phyloP scores from a whole-genome alignment of 1,140 invertebrate genomes.

The Forficula auricularia region DNA sequence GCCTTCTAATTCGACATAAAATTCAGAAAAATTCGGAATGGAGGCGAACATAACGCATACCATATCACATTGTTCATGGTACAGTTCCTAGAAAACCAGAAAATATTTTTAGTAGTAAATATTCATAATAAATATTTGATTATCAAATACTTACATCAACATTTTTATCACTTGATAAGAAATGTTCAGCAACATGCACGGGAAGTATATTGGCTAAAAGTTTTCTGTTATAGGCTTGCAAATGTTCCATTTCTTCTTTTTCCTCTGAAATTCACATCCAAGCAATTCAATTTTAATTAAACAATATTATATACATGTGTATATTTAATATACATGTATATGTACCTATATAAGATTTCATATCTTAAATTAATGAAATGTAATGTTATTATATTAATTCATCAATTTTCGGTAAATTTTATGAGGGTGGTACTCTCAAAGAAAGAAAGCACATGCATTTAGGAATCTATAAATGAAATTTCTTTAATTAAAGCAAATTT shows the following conservation, averaged over 20 bases:
- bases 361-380: no score
- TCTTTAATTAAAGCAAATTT: no score
- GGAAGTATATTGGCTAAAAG: constrained; percentile 88
- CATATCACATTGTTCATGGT: constrained; percentile 86
- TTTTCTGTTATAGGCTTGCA: constrained; percentile 84
- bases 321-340: no score
- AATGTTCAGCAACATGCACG: constrained; percentile 84
- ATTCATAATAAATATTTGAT: background rate
- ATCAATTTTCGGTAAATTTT: no score
- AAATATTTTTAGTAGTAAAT: constrained; percentile 6
- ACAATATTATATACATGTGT: constrained; percentile 4
- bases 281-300: constrained; percentile 2
- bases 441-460: no score
- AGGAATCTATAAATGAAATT: no score
- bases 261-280: constrained; percentile 44
- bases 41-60: constrained; percentile 92
- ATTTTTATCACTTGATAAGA: constrained; percentile 64
- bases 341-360: no score
- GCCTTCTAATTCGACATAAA: constrained; percentile 86
- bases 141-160: constrained; percentile 45
- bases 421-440: no score
- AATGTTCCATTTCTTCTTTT: constrained; percentile 85
- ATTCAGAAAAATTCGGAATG: constrained; percentile 93
- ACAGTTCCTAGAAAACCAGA: constrained; percentile 54
- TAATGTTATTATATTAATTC: no score